These are phyloP conservation scores for Eledona agricola DNA, from an alignment of 2,888 invertebrate genomes.

Conservation along the genomic window DNA sequence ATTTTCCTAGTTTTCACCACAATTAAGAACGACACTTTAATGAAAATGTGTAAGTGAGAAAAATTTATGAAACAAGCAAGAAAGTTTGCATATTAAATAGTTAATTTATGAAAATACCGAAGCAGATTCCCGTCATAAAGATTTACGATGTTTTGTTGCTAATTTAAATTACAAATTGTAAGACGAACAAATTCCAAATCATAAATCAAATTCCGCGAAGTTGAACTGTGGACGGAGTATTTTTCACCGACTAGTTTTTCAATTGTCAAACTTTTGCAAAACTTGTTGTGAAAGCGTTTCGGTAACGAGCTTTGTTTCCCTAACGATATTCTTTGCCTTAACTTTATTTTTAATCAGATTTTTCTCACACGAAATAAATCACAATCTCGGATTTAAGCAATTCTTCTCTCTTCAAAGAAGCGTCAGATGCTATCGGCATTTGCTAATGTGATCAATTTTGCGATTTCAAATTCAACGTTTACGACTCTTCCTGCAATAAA, in stretches of 20 bases:
- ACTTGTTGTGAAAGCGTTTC: neutral
- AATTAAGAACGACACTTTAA: too few species aligned
- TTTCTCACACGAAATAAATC: conserved; percentile 8
- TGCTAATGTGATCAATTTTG: conserved; percentile 52
- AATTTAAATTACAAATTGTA: conserved; percentile 12
- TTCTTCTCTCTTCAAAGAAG: conserved; percentile 36
- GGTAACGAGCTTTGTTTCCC: too few species aligned
- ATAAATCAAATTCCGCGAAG: conserved; percentile 5
- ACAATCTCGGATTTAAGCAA: conserved; percentile 2
- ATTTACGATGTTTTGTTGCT: conserved; percentile 11
- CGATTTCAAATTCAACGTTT: conserved; percentile 48
- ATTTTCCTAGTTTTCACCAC: too few species aligned
- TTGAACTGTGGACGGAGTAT: neutral
- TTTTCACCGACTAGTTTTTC: neutral
- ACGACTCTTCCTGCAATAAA: conserved; percentile 43
- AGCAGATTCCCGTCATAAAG: neutral
- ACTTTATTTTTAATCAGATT: conserved; percentile 11
- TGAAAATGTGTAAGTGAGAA: too few species aligned
- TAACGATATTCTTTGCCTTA: too few species aligned
- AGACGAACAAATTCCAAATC: conserved; percentile 4
- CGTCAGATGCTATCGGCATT: conserved; percentile 50
- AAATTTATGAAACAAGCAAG: too few species aligned
- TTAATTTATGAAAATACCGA: conserved; percentile 7
- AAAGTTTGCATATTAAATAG: neutral
- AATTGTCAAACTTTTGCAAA: conserved; percentile 2